Evolutionary conservation across 2,113 vertebrate species (phyloP), one percentile per base, ranked within the genome.

Genomic region (Aptenodytes forsteri): DNA sequence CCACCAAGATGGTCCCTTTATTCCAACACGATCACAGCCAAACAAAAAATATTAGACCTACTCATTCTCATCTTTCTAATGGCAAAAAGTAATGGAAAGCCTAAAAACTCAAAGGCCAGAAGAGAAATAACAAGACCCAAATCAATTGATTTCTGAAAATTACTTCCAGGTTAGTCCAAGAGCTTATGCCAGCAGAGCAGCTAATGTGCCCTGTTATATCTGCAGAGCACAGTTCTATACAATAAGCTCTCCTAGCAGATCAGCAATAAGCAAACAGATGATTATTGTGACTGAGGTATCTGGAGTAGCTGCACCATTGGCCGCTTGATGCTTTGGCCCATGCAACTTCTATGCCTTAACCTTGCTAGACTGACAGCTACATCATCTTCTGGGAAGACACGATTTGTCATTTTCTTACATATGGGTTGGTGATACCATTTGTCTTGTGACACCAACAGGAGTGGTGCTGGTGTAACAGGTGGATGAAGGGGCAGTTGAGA

Each of bases 391-490:
- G 25, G 5, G n/a, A 77, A 87, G 55, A 8, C 19, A 30, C 1
- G 0, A 38, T 7, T 47, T 70, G 26, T 27, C 20, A 17, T 23
- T 61, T 84, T 55, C 71, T 70, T 29, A 36, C 61, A 20, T 5
- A 32, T 0, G 6, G 15, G 6, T 0, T 46, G 32, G 25, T 12
- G 32, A 23, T 16, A 12, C 3, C 27, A 9, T n/a, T 32, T 42
- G 36, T 56, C 26, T 56, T 72, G 12, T 19, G 66, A 64, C 79
- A 90, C 21, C n/a, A 9, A 4, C 11, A 20, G 10, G 5, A 50
- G 27, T 4, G 1, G 6, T 47, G 30, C 22, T 83, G 46, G 16
- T 61, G 11, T 34, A 73, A 3, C 16, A 46, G 6, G 13, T 7
- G 15, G 21, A 69, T 62, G 40, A 61, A 56, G 12, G 55, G 12